Base-by-base conservation (phyloP, 2,113 vertebrate genomes). In the Hippolais icterina region DNA sequence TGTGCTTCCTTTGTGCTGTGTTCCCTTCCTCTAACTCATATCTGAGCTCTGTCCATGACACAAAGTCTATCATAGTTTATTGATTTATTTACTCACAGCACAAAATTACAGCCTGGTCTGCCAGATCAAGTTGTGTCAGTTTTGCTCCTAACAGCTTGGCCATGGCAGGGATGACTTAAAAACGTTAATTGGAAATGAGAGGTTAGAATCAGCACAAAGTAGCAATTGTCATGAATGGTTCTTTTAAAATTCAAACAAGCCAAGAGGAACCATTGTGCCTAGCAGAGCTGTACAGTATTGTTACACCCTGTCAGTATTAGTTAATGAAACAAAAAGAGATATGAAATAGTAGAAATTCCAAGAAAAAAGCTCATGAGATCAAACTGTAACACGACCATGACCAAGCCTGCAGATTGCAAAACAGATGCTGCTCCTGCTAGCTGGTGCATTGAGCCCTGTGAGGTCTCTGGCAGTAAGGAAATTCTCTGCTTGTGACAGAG, bases 171-270 rank as follows among this genome's bases (percentile, higher is more conserved):
- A n/a, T 72, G 57, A 82, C 56, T 41, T 56, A 60, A 82, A 87
- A 91, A 91, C 24, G 31, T 78, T 95, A 89, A 96, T 87, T 93
- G 74, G 64, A 96, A 95, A 92, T 60, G 68, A 96, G 90, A 83
- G 42, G 54, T 95, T 96, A 86, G 81, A 90, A 86, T 89, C 47
- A 41, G 29, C 56, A 52, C 35, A 70, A 92, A 94, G 35, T 61
- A 80, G 8, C 42, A 74, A n/a, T 70, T 90, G 33, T 81, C 66
- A 70, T 42, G 39, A 90, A 66, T 37, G 9, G 21, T 74, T 88
- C 16, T 92, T 89, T 74, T 44, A 66, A 89, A 93, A 89, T 57
- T 14, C 42, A 59, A 59, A 57, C 7, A 31, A 70, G 14, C 44
- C n/a, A 17, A 74, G n/a, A 61, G 24, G 64, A 83, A 16, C 39